Evolutionary conservation across 2,888 invertebrate genomes (phyloP).

Genomic region (Deroplatys truncata): DNA sequence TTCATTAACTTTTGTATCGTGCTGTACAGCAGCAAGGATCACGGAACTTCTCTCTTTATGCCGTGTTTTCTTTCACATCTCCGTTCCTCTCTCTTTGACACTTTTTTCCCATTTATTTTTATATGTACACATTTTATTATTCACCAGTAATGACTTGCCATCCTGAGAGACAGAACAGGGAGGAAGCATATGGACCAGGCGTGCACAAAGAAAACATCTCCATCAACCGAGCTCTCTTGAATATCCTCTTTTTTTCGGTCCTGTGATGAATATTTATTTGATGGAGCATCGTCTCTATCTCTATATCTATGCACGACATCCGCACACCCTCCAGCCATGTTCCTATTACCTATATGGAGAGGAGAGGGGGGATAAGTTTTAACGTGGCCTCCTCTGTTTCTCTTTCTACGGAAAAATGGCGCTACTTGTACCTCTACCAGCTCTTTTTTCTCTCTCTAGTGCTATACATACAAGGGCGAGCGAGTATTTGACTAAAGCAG

Average conservation of each 20-base stretch:
- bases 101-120: conserved; percentile 20
- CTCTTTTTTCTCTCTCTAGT: background rate
- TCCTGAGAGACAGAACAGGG: background rate
- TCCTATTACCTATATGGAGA: conserved; percentile 3
- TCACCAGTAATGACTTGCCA: conserved; percentile 28
- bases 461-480: background rate
- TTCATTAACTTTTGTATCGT: background rate
- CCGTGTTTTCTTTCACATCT: conserved; percentile 18
- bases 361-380: background rate
- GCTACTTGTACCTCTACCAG: background rate
- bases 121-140: conserved; percentile 27
- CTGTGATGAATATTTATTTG: conserved; percentile 24
- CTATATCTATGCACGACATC: background rate
- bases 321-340: conserved; percentile 5
- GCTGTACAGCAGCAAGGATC: background rate
- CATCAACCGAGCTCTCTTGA: background rate
- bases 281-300: conserved; percentile 2
- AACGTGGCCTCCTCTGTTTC: background rate
- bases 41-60: background rate
- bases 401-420: background rate
- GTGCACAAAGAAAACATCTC: conserved; percentile 6
- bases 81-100: conserved; percentile 9
- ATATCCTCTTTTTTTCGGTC: background rate
- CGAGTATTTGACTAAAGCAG: background rate
- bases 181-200: conserved; percentile 7